Conservation (phyloP, 37 sponge, comb jelly and placozoan genomes). For the Tethya wilhelma region DNA sequence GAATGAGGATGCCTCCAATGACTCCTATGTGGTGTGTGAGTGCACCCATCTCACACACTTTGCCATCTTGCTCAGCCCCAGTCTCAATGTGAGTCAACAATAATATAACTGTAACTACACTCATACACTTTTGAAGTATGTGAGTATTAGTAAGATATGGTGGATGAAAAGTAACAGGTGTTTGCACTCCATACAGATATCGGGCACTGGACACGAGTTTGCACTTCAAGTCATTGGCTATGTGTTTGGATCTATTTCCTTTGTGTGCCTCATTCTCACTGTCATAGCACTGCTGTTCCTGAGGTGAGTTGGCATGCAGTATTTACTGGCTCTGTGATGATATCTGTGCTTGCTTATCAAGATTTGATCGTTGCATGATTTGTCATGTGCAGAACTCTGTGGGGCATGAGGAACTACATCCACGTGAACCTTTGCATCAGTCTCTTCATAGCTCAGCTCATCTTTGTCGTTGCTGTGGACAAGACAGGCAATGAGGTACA, state of each 20-base stretch:
- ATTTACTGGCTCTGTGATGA: not conserved
- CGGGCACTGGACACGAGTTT: not conserved
- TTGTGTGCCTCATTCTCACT: slow-evolving; percentile 35
- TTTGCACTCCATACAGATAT: not conserved
- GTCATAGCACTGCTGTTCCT: slow-evolving; percentile 21
- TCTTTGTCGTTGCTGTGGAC: slow-evolving; percentile 52
- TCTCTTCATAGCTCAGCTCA: slow-evolving; percentile 58
- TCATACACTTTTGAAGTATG: not conserved
- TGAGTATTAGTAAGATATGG: not conserved
- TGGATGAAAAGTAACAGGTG: not conserved
- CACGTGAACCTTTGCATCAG: slow-evolving; percentile 62
- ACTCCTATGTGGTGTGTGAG: slow-evolving; percentile 18
- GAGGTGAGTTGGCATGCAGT: slow-evolving; percentile 31
- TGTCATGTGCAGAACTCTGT: slow-evolving; percentile 37
- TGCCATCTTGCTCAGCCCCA: slow-evolving; percentile 68
- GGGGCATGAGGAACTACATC: slow-evolving; percentile 65
- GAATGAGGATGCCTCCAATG: not conserved
- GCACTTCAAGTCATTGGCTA: slow-evolving; percentile 29
- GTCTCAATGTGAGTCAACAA: slow-evolving; percentile 6
- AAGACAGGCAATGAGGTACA: slow-evolving; percentile 30
- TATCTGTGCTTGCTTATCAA: not conserved
- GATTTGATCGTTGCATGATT: not conserved
- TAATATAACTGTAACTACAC: not conserved
- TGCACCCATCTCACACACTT: slow-evolving; percentile 77
- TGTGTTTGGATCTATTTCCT: slow-evolving; percentile 51